Percentiles rank a stretch among this genome's conserved stretches.
Evolutionary conservation across 2,113 vertebrate genomes (phyloP).

Genomic region (Odobenus rosmarus): DNA sequence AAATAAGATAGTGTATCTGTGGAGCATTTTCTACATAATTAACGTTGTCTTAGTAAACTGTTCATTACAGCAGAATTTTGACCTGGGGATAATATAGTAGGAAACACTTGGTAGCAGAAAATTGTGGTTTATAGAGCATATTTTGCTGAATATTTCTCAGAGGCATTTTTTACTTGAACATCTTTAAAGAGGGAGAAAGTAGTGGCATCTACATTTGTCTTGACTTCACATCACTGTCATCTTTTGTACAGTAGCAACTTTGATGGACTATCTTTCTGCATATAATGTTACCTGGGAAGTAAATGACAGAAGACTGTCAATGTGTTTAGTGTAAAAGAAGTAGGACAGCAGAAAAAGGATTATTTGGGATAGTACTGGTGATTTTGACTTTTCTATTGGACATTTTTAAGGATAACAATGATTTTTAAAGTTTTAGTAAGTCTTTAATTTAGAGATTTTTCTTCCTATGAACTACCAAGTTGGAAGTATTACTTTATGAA

Average conservation of each 20-base stretch:
- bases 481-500: background rate
- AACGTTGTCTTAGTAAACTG: slow-evolving; percentile 40
- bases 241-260: slow-evolving; percentile 19
- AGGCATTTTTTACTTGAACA: slow-evolving; percentile 46
- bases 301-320: background rate
- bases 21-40: slow-evolving; percentile 59
- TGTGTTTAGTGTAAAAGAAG: background rate
- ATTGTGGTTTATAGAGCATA: background rate
- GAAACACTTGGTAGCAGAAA: slow-evolving; percentile 42
- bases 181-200: slow-evolving; percentile 48
- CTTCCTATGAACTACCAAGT: background rate
- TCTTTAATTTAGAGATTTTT: background rate
- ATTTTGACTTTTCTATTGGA: background rate
- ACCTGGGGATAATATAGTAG: background rate
- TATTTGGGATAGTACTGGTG: background rate
- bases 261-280: slow-evolving; percentile 41
- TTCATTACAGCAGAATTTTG: slow-evolving; percentile 53
- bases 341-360: background rate
- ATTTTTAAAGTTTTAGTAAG: background rate
- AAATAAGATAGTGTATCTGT: background rate
- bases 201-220: slow-evolving; percentile 52
- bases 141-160: slow-evolving; percentile 37
- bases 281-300: background rate
- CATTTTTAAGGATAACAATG: background rate
- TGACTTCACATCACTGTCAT: slow-evolving; percentile 36